These are phyloP conservation scores for Notodonta ziczac DNA, from an alignment of 2,888 invertebrate species.

Conservation along the genomic window DNA sequence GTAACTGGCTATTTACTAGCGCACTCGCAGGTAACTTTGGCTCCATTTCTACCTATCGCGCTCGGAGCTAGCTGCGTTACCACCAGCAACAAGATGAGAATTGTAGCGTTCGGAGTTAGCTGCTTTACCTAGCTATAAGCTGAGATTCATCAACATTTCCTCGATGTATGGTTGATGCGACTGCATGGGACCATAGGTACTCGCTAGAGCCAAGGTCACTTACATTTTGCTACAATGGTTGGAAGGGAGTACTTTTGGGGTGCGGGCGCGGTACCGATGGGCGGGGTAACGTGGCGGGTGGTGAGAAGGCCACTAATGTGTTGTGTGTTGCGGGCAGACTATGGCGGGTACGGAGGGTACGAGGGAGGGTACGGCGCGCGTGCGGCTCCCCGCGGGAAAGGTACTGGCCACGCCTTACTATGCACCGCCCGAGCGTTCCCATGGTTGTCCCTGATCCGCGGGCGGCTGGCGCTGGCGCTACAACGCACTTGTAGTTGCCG, in stretches of 20 bases:
- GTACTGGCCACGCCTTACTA: conserved; percentile 79
- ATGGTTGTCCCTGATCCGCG: neutral
- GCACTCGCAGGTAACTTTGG: too few relatives aligned
- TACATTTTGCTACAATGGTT: too few relatives aligned
- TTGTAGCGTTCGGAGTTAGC: too few relatives aligned
- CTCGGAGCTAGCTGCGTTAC: too few relatives aligned
- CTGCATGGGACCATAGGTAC: neutral
- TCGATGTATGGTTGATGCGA: neutral
- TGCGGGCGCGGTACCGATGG: neutral
- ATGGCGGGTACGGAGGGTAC: conserved; percentile 94
- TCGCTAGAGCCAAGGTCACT: too few relatives aligned
- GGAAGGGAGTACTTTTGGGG: neutral
- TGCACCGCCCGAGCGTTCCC: conserved; percentile 14
- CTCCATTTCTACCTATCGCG: too few relatives aligned
- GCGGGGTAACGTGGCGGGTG: conserved; percentile 47
- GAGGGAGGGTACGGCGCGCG: conserved; percentile 95
- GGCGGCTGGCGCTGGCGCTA: neutral
- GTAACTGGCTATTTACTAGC: too few relatives aligned
- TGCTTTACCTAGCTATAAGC: too few relatives aligned
- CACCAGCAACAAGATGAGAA: too few relatives aligned
- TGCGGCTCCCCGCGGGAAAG: conserved; percentile 94
- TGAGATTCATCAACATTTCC: too few relatives aligned
- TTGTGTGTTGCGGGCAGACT: conserved; percentile 88
- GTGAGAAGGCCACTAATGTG: conserved; percentile 74
- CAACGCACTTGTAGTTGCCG: neutral